Evolutionary conservation across 2,113 vertebrate species (phyloP).

Genomic region (Engystomops pustulosus): DNA sequence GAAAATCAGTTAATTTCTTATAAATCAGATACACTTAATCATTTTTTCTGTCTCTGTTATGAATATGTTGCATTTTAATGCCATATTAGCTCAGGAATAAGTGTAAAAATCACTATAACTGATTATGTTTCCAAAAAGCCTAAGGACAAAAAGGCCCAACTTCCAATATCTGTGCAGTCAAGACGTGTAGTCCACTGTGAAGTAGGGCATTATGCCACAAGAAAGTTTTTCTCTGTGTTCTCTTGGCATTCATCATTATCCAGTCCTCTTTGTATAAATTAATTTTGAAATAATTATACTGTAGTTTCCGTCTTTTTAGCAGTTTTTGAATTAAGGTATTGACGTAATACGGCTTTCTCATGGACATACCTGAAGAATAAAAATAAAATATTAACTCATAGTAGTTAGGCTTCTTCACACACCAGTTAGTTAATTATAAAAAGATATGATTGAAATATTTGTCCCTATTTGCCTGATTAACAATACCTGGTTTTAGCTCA

Average conservation of each 20-base stretch:
- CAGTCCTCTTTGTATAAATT: background rate
- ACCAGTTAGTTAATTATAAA: too few relatives aligned
- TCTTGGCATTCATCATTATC: background rate
- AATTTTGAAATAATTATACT: constrained; percentile 68
- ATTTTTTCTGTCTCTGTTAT: background rate
- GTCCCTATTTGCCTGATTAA: too few relatives aligned
- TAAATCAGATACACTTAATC: too few relatives aligned
- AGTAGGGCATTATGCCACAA: background rate
- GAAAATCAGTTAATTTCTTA: too few relatives aligned
- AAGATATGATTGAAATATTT: too few relatives aligned
- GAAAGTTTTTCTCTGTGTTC: background rate
- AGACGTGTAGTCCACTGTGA: background rate
- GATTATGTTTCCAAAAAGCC: background rate
- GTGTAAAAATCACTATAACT: background rate
- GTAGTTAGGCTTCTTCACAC: too few relatives aligned
- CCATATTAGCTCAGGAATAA: background rate
- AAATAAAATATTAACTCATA: too few relatives aligned
- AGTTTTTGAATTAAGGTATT: constrained; percentile 72
- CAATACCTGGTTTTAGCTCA: too few relatives aligned
- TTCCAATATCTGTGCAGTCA: background rate
- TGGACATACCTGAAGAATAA: constrained; percentile 74
- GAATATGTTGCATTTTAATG: background rate
- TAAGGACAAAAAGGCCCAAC: background rate
- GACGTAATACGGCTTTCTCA: constrained; percentile 75
- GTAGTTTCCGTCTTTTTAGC: constrained; percentile 81